These are phyloP conservation scores for Brevimyrus niger DNA, from an alignment of 2,113 vertebrate species.

Conservation along the genomic window DNA sequence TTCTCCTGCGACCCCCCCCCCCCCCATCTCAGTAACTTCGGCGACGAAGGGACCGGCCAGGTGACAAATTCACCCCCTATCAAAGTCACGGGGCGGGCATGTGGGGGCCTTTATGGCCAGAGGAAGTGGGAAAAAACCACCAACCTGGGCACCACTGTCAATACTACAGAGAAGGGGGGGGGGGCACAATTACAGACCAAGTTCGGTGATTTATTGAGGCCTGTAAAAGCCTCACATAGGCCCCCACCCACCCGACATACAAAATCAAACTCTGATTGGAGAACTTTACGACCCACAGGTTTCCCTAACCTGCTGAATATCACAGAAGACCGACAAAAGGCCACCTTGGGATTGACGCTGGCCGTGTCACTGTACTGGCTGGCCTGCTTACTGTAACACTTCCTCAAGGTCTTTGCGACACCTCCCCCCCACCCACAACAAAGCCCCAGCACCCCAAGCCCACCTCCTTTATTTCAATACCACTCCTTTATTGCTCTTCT, in stretches of 20 bases:
- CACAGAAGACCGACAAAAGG: constrained; percentile 45
- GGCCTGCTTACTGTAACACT: constrained; percentile 26
- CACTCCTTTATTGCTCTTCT: constrained; percentile 36
- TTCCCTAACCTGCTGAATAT: constrained; percentile 45
- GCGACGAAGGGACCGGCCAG: not conserved
- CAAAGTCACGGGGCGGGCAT: not conserved
- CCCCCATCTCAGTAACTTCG: not conserved
- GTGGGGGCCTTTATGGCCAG: not conserved
- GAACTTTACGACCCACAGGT: constrained; percentile 43
- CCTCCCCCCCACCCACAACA: constrained; percentile 4
- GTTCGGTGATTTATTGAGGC: constrained; percentile 58
- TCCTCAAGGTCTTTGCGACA: constrained; percentile 29
- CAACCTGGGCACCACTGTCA: constrained; percentile 12
- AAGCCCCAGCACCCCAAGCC: not conserved
- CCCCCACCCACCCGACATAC: constrained; percentile 26
- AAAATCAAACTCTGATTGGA: constrained; percentile 58
- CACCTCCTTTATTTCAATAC: constrained; percentile 33
- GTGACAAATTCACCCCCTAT: not conserved
- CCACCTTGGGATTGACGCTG: constrained; percentile 6
- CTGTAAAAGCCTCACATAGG: constrained; percentile 46
- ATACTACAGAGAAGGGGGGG: not conserved
- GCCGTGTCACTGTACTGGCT: constrained; percentile 32
- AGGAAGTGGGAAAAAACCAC: not conserved
- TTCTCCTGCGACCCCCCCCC: not conserved
- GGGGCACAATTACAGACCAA: constrained; percentile 45